Percentiles rank a stretch among this genome's conserved stretches.
Conservation (phyloP, 1,140 invertebrate species). For the Cheumatopsyche charites region DNA sequence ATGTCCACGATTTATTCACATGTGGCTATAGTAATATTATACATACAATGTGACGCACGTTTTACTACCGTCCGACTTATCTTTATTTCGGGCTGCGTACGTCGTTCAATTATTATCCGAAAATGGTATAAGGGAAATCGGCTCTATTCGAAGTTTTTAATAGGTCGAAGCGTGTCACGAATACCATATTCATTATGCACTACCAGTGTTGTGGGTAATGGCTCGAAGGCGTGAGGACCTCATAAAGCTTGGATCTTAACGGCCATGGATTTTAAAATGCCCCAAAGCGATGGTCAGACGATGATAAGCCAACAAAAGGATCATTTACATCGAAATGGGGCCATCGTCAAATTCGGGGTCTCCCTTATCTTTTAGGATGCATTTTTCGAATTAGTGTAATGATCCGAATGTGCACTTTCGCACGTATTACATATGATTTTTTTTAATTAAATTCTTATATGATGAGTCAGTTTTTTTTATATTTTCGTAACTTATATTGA, state of each 20-base stretch:
- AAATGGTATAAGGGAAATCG: background rate
- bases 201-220: constrained; percentile 5
- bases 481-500: too few species aligned
- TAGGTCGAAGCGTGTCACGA: constrained; percentile 9
- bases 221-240: background rate
- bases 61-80: background rate
- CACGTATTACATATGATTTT: too few species aligned
- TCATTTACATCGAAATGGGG: background rate
- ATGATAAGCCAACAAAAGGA: constrained; percentile 8
- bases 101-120: constrained; percentile 1
- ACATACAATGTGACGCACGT: background rate
- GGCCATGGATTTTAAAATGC: background rate
- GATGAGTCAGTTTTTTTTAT: too few species aligned
- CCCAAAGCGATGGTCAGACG: background rate
- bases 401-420: too few species aligned
- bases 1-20: background rate
- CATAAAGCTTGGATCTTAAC: background rate
- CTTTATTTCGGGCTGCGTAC: background rate
- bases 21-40: too few species aligned
- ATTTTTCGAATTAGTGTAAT: too few species aligned
- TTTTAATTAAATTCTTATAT: too few species aligned
- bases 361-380: too few species aligned
- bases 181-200: constrained; percentile 11
- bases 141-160: background rate
- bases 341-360: background rate